phyloP scores from a whole-genome alignment of 2,797 vertebrate genomes.

The Pangasius larnaudii region DNA sequence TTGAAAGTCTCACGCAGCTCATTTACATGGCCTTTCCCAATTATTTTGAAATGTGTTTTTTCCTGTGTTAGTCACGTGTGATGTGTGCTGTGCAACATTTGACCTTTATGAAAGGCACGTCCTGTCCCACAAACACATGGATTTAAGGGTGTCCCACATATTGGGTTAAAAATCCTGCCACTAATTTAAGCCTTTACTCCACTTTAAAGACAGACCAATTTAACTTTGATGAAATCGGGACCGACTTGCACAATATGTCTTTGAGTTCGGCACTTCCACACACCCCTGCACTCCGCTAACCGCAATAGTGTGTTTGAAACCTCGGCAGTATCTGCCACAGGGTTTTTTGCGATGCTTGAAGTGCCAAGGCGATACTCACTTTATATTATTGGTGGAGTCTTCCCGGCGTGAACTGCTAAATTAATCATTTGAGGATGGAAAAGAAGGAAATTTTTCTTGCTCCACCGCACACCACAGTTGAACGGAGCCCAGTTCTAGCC shows the following conservation, averaged over 20 bases:
- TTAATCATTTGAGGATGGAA: conserved; percentile 53
- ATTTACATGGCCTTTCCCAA: conserved; percentile 43
- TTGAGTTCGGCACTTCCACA: conserved; percentile 52
- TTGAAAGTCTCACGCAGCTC: conserved; percentile 42
- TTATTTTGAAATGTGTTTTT: conserved; percentile 41
- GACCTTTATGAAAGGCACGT: conserved; percentile 76
- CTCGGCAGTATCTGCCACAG: conserved; percentile 30
- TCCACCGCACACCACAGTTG: conserved; percentile 48
- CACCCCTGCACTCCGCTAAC: conserved; percentile 36
- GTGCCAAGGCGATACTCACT: conserved; percentile 41
- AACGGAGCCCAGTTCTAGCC: conserved; percentile 45
- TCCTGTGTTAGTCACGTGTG: conserved; percentile 57
- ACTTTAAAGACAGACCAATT: conserved; percentile 79
- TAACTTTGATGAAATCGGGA: conserved; percentile 69
- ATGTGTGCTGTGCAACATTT: conserved; percentile 74
- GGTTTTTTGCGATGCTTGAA: conserved; percentile 8
- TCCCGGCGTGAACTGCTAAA: conserved; percentile 53
- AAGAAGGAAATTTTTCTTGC: conserved; percentile 44
- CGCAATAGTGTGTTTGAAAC: conserved; percentile 41
- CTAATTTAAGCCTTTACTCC: conserved; percentile 79
- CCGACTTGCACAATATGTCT: conserved; percentile 52
- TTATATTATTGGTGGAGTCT: conserved; percentile 44
- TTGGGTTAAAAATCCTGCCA: conserved; percentile 75
- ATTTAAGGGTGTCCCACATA: conserved; percentile 72
- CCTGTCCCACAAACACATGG: conserved; percentile 73